Base-by-base conservation (phyloP, 2,888 invertebrate species). In the Phlogophora meticulosa region DNA sequence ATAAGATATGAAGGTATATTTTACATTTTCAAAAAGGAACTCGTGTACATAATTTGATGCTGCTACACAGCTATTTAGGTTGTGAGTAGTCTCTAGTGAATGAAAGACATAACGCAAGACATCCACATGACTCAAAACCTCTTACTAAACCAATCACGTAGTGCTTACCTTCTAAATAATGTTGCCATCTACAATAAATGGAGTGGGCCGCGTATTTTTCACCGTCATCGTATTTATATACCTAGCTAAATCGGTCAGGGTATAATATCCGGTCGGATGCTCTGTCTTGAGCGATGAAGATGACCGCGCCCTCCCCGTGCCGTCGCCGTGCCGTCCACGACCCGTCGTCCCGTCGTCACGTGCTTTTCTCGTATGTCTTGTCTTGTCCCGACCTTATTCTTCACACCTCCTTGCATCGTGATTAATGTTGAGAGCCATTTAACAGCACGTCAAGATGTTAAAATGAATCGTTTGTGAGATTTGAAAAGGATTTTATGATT, bases 251-350 rank as follows among this genome's bases (percentile, higher is more conserved):
- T 78, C 82, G 82, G 84, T 82, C 80, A 80, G 67, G 28, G 72
- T 59, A 74, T 80, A 84, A 81, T 79, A 81, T 85, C 82, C 82
- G 81, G 70, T 49, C 72, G 83, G 81, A 81, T 75, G 81, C 49
- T 73, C 64, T 84, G 86, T 87, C 89, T 86, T 87, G 87, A 88
- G 80, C 83, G 87, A 88, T 87, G 88, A 81, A 84, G 87, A 88
- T 87, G 89, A 73, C 75, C 76, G 78, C 80, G 17, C 48, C 48
- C 34, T 76, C 83, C 77, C 70, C 63, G 64, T 78, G 84, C 85
- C 87, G 85, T 86, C 82, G 78, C 68, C 66, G 62, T 53, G 32
- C 43, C 68, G 57, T 58, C 55, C 46, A 42, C 62, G 42, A 43
- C 38, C 56, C 69, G 64, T 62, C 34, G 28, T 28, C 24, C 65